Evolutionary conservation across 2,888 invertebrate genomes (phyloP).

Genomic region (Herminia tarsipennalis): DNA sequence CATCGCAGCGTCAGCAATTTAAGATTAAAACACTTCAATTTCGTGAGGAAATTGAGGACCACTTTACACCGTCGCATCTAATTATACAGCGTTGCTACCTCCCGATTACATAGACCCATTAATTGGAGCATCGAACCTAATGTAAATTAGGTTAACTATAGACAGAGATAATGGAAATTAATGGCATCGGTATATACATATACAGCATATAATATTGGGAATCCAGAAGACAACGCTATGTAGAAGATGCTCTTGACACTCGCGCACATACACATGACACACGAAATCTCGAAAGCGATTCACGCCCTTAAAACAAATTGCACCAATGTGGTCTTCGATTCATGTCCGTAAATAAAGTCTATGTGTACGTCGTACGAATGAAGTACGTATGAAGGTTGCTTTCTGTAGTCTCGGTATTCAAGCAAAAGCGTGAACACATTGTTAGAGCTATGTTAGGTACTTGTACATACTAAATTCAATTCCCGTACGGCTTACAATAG

Average conservation of each 20-base stretch:
- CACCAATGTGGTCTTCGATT: too few relatives aligned
- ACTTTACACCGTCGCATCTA: background rate
- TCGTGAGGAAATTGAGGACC: conserved; percentile 9
- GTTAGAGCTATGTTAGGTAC: background rate
- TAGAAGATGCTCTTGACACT: too few relatives aligned
- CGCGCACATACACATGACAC: too few relatives aligned
- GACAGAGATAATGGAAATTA: conserved; percentile 10
- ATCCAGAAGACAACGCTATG: too few relatives aligned
- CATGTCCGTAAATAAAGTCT: too few relatives aligned
- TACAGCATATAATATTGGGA: too few relatives aligned
- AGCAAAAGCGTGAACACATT: background rate
- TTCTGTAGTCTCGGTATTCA: background rate
- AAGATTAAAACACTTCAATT: conserved; percentile 6
- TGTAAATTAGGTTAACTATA: background rate
- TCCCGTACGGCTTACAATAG: conserved; percentile 17
- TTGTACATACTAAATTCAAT: conserved; percentile 4
- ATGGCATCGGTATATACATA: background rate
- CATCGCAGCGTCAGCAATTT: background rate
- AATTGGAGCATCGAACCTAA: background rate
- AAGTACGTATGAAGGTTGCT: background rate
- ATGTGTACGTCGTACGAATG: background rate
- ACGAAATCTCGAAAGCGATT: too few relatives aligned
- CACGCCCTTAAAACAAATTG: too few relatives aligned
- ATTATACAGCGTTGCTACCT: background rate
- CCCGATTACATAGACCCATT: too few relatives aligned